phyloP scores from a whole-genome alignment of 2,797 vertebrate species.

The Xenops minutus region DNA sequence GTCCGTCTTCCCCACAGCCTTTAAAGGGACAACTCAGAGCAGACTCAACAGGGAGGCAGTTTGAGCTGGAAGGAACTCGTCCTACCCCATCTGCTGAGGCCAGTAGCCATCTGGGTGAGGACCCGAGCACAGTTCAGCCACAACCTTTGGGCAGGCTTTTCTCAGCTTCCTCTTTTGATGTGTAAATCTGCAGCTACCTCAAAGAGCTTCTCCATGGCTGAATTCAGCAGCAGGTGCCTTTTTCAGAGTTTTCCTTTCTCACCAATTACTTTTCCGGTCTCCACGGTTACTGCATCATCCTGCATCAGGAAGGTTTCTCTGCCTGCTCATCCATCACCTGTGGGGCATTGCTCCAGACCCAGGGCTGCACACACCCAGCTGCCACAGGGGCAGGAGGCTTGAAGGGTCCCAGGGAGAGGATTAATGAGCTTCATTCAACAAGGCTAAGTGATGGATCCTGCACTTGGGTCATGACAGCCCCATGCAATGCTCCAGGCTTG shows the following conservation, averaged over 20 bases:
- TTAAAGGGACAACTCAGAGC: neutral
- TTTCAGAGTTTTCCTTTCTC: neutral
- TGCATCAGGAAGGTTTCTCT: neutral
- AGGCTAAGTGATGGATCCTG: neutral
- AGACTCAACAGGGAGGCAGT: neutral
- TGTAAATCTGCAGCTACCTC: conserved; percentile 53
- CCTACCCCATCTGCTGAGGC: conserved; percentile 23
- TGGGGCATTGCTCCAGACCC: neutral
- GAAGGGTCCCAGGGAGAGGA: neutral
- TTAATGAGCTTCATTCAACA: neutral
- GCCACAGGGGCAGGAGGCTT: neutral
- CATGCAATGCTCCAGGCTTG: neutral
- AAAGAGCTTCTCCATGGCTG: conserved; percentile 19
- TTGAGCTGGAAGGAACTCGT: rapidly evolving
- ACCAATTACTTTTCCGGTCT: conserved; percentile 13
- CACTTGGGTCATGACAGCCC: neutral
- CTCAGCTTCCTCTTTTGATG: conserved; percentile 51
- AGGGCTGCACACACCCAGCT: neutral
- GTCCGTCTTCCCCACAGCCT: neutral
- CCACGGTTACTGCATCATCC: conserved; percentile 9
- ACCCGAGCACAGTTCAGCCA: neutral
- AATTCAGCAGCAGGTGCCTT: conserved; percentile 41
- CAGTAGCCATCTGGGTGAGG: neutral
- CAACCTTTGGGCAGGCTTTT: conserved; percentile 21
- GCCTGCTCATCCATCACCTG: neutral